Evolutionary conservation across 1,140 invertebrate genomes (phyloP).

Genomic region (Calliopsis andreniformis): DNA sequence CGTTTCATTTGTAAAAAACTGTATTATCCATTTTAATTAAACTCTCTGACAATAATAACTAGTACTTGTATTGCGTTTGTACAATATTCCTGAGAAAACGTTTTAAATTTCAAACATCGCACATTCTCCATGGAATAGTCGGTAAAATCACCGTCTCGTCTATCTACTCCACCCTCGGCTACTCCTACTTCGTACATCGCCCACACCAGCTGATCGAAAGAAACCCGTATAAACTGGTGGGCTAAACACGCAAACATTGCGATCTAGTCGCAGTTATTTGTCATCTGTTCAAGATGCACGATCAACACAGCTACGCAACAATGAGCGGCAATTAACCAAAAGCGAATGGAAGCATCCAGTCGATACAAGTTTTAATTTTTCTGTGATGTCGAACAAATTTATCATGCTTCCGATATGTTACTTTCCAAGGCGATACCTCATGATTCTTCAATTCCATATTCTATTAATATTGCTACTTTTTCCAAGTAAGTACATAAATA

Average conservation of each 20-base stretch:
- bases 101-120: constrained; percentile 2
- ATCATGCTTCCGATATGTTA: constrained; percentile 39
- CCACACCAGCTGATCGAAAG: constrained; percentile 40
- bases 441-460: constrained; percentile 23
- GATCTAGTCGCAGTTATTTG: constrained; percentile 13
- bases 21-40: no score
- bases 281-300: constrained; percentile 21
- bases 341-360: constrained; percentile 25
- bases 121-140: neutral
- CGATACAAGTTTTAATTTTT: constrained; percentile 23
- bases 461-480: constrained; percentile 44
- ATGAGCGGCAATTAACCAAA: constrained; percentile 25
- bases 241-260: constrained; percentile 32
- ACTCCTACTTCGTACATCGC: constrained; percentile 1
- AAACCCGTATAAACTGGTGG: constrained; percentile 19
- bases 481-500: constrained; percentile 40
- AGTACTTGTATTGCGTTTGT: no score
- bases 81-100: no score
- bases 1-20: no score
- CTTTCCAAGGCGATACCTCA: constrained; percentile 24
- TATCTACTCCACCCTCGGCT: constrained; percentile 21
- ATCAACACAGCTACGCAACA: neutral
- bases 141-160: constrained; percentile 24
- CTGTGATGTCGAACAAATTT: constrained; percentile 37
- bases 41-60: no score